Base-by-base conservation (phyloP, 2,797 vertebrate genomes). In the Staurois parvus region DNA sequence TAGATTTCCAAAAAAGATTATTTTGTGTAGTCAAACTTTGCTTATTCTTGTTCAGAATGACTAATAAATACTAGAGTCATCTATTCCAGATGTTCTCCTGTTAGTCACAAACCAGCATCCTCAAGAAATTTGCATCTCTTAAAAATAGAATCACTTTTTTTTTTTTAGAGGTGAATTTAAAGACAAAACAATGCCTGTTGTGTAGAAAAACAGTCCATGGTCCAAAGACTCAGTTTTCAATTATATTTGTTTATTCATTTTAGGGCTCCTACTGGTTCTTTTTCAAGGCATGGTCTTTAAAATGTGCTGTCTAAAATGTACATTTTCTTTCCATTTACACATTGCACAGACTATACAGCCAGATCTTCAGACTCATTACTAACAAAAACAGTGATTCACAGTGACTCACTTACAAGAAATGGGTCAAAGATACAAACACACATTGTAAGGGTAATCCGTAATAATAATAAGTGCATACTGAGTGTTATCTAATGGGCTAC, bases 341-440 rank as follows among this genome's bases (percentile, higher is more conserved):
- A 68, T 32, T 40, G 21, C 69, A 24, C 77, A 56, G 76, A 80
- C 24, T 59, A 66, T 32, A 80, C 19, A 62, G 28, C n/a, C n/a
- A 73, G 29, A 5, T 48, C 32, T 56, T 45, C 69, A 76, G 82
- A 76, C 82, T 59, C 21, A 2, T 21, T 64, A 64, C 34, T 76
- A 85, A 81, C 48, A 69, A 81, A 75, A 81, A 81, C 70, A 76
- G 28, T 85, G 84, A 85, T 85, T 85, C 84, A 85, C 6, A 76
- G 21, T 85, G 84, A 85, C 78, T 81, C 72, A 85, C 73, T 68
- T 75, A 80, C 28, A 69, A 76, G 72, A 76, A 80, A 56, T 72
- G 77, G 62, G 62, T 52, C 72, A 75, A 73, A 32, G 69, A 67
- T 73, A 52, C 42, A 79, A 77, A 79, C n/a, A 52, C 13, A 66